Evolutionary conservation across 2,888 invertebrate genomes (phyloP), one percentile per base, ranked within the genome.

Genomic region (Eustalomyia histrio): DNA sequence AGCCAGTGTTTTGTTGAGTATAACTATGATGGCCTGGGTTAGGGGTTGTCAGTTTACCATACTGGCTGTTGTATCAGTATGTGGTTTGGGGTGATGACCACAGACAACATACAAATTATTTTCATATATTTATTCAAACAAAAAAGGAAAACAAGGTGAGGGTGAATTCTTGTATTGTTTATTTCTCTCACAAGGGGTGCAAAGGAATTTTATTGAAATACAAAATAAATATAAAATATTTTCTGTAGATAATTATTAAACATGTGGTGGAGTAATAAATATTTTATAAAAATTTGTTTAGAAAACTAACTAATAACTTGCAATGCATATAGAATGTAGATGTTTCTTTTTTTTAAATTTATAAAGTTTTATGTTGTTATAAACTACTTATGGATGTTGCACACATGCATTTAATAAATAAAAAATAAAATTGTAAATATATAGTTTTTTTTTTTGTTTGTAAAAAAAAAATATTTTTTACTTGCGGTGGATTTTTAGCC

Each of bases 1-100:
- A 53, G 53, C 3, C 29, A 29, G 29, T 29, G 29, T 29, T 29
- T 29, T 29, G n/a, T 29, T 29, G 29, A 29, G 29, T 6, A 29
- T 6, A 29, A 29, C 29, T 29, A 29, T 29, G 29, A 29, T 29
- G 29, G 29, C 29, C 29, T 29, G 29, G 29, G 29, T 29, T 29
- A 29, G 29, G 29, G 29, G 29, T 29, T 29, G 29, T 24, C 55
- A 55, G 14, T 24, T 29, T 29, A 55, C 14, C 29, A 29, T 47
- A n/a, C 8, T 69, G 63, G 69, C 24, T 73, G 29, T 68, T 73
- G 29, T 68, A 17, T 52, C 55, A 61, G 33, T 52, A 47, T 69
- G n/a, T 65, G 78, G 72, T 78, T 75, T 75, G 78, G 57, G 78
- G 47, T 81, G 81, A 81, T 78, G 81, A 81, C 81, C 81, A 81